Evolutionary conservation across 53 echinoderm and acorn worm species (phyloP).

Genomic region (Antedon mediterranea): DNA sequence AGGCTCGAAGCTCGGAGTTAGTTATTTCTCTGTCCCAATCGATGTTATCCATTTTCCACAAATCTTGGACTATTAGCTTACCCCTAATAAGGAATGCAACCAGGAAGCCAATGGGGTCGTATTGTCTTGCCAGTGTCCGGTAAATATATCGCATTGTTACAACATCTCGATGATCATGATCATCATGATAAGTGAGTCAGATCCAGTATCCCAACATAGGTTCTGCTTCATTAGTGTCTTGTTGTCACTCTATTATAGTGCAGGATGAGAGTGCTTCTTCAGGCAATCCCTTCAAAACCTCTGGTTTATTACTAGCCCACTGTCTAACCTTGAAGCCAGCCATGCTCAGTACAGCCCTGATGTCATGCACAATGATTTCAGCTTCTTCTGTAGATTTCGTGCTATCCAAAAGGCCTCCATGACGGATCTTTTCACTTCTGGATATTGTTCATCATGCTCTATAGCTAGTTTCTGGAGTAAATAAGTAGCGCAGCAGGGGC

Average conservation of each 20-base stretch:
- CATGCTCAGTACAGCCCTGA: background rate
- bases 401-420: conserved; percentile 5
- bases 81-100: conserved; percentile 17
- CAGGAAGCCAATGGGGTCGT: conserved; percentile 23
- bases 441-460: background rate
- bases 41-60: no score
- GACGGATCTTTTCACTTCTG: background rate
- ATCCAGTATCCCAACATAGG: background rate
- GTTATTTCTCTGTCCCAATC: conserved; percentile 23
- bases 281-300: background rate
- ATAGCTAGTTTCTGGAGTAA: background rate
- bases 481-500: background rate
- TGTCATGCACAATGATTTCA: background rate
- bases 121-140: conserved; percentile 7
- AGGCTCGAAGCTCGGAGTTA: background rate
- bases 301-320: conserved; percentile 7
- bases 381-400: conserved; percentile 2
- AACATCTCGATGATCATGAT: background rate
- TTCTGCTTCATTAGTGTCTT: background rate
- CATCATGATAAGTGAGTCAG: conserved; percentile 6
- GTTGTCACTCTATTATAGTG: background rate
- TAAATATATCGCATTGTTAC: conserved; percentile 12
- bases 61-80: conserved; percentile 13
- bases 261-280: conserved; percentile 1
- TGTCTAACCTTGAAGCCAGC: conserved; percentile 5